phyloP scores from a whole-genome alignment of 1,140 invertebrate genomes.

The Lucilia sericata region DNA sequence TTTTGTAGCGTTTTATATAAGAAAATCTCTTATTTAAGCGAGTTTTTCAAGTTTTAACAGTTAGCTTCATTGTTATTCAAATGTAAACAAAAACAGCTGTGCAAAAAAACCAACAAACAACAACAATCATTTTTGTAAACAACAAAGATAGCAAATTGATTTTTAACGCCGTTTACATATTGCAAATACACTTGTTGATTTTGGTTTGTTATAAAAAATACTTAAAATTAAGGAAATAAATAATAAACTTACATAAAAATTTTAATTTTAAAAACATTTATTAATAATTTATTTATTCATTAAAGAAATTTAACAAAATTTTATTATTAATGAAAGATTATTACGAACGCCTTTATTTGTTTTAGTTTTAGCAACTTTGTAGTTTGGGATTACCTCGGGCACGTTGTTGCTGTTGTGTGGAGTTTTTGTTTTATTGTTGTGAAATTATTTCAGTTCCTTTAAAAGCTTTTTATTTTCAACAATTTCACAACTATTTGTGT shows the following conservation, averaged over 20 bases:
- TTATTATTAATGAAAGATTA: not conserved
- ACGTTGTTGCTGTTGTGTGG: not conserved
- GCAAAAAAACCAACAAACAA: not conserved
- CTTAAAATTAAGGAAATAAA: not conserved
- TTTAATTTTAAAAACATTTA: not conserved
- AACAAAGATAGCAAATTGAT: not conserved
- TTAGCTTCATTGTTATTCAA: not conserved
- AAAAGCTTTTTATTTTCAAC: not conserved
- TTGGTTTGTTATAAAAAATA: not conserved
- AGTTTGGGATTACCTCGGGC: not conserved
- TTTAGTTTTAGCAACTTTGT: not conserved
- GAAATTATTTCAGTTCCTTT: not conserved
- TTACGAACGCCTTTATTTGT: not conserved
- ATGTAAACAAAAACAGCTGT: conserved; percentile 16
- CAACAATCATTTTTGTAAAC: not conserved
- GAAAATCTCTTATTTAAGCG: too few species aligned
- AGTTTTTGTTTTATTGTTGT: conserved; percentile 6
- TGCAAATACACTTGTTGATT: not conserved
- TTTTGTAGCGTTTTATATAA: too few species aligned
- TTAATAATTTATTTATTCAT: not conserved
- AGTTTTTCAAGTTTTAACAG: too few species aligned
- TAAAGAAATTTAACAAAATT: not conserved
- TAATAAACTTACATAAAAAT: not conserved
- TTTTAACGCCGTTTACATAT: not conserved
- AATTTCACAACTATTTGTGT: not conserved